phyloP scores from a whole-genome alignment of 1,140 invertebrate species.

The Drosophila pachea region DNA sequence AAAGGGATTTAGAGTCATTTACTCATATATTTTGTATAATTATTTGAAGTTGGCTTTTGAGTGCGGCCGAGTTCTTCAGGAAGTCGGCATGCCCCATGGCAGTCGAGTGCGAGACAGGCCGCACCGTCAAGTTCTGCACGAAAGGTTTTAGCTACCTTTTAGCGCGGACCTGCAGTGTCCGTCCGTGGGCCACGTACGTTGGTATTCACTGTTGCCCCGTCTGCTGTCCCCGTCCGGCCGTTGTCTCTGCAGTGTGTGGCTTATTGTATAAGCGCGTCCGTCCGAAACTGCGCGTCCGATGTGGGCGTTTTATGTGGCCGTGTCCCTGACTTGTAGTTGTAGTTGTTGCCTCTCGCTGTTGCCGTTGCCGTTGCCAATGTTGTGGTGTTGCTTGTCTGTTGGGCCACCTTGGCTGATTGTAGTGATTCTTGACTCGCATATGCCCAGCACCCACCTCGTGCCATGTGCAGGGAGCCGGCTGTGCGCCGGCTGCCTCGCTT shows the following conservation, averaged over 20 bases:
- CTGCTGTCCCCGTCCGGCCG: slow-evolving; percentile 19
- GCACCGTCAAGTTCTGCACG: slow-evolving; percentile 66
- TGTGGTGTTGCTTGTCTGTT: slow-evolving; percentile 54
- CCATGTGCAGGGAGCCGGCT: background rate
- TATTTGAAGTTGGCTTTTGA: background rate
- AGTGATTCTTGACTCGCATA: slow-evolving; percentile 71
- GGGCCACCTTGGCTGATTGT: slow-evolving; percentile 63
- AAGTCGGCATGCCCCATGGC: slow-evolving; percentile 17
- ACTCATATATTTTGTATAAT: background rate
- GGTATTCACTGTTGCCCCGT: slow-evolving; percentile 12
- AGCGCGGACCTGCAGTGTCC: slow-evolving; percentile 25
- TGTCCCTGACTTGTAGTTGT: slow-evolving; percentile 47
- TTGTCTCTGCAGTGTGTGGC: slow-evolving; percentile 57
- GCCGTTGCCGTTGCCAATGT: slow-evolving; percentile 31
- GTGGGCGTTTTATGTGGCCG: slow-evolving; percentile 68
- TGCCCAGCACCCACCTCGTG: slow-evolving; percentile 38
- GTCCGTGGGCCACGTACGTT: slow-evolving; percentile 30
- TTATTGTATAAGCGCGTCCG: slow-evolving; percentile 61
- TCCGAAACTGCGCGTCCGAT: slow-evolving; percentile 46
- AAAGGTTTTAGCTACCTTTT: slow-evolving; percentile 73
- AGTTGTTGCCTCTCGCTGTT: slow-evolving; percentile 23
- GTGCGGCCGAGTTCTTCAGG: background rate
- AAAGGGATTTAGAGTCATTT: too few relatives aligned
- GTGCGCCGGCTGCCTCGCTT: background rate
- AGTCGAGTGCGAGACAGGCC: slow-evolving; percentile 25